These are phyloP conservation scores for Crotophaga sulcirostris DNA, from an alignment of 2,113 vertebrate species.

Conservation along the genomic window DNA sequence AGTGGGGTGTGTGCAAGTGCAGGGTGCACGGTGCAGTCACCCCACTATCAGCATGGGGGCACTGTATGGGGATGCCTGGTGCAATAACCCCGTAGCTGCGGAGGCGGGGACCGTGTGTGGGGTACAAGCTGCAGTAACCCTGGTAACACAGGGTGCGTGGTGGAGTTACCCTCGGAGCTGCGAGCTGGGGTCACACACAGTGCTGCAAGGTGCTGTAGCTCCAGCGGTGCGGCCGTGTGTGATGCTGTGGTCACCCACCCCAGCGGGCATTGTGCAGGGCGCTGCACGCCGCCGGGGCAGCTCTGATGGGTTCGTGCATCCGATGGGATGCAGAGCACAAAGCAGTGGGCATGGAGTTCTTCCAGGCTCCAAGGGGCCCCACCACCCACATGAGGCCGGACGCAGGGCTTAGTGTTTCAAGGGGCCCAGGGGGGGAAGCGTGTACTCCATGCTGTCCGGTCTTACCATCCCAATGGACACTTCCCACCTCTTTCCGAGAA, in stretches of 20 bases:
- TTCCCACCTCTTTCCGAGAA: not conserved
- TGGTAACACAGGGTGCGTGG: too few species aligned
- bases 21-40: too few species aligned
- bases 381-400: not conserved
- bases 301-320: too few species aligned
- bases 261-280: rapidly evolving
- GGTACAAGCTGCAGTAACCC: too few species aligned
- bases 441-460: not conserved
- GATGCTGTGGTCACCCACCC: not conserved
- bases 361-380: not conserved
- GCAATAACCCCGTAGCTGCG: too few species aligned
- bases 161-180: too few species aligned
- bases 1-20: too few species aligned
- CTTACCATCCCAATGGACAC: not conserved
- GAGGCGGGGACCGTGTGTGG: too few species aligned
- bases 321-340: not conserved
- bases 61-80: too few species aligned
- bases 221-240: not conserved
- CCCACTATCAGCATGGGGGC: too few species aligned
- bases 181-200: too few species aligned
- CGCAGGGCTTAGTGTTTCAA: not conserved
- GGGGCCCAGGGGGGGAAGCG: not conserved
- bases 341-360: rapidly evolving
- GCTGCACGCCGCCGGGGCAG: not conserved
- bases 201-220: not conserved